phyloP scores from a whole-genome alignment of 35 echinoderm and acorn worm genomes.

The Ophioderma brevispina region DNA sequence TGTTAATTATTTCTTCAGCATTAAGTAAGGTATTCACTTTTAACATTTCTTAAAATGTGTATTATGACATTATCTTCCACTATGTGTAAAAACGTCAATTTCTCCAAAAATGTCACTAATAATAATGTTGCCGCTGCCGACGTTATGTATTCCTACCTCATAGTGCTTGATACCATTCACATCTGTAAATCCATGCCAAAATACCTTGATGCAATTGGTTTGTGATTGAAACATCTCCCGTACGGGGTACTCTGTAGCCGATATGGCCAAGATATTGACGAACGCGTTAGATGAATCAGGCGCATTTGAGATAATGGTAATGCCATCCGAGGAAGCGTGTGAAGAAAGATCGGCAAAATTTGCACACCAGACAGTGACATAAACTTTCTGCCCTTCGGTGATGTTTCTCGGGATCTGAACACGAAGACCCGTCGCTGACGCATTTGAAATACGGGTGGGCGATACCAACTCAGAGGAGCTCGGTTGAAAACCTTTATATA shows the following conservation, averaged over 20 bases:
- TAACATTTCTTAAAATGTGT: too few species aligned
- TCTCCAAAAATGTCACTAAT: too few species aligned
- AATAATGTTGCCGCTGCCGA: too few species aligned
- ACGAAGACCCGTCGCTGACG: too few species aligned
- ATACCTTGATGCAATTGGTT: neutral
- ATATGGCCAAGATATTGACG: neutral
- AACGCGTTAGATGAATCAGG: neutral
- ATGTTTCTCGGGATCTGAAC: neutral
- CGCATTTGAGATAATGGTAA: neutral
- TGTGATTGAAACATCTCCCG: neutral
- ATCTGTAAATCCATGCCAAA: neutral
- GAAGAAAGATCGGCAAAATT: neutral
- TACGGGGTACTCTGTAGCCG: neutral
- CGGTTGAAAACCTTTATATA: too few species aligned
- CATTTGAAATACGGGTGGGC: too few species aligned
- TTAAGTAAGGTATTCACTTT: too few species aligned
- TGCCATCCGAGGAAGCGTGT: neutral
- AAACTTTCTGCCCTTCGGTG: neutral
- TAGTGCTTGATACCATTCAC: neutral
- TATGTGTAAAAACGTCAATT: too few species aligned
- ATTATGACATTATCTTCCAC: too few species aligned
- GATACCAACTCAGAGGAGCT: too few species aligned
- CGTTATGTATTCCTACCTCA: neutral
- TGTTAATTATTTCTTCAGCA: too few species aligned
- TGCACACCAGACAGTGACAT: neutral